Evolutionary conservation across 2,888 invertebrate species (phyloP).

Genomic region (Alentia gelatinosa): DNA sequence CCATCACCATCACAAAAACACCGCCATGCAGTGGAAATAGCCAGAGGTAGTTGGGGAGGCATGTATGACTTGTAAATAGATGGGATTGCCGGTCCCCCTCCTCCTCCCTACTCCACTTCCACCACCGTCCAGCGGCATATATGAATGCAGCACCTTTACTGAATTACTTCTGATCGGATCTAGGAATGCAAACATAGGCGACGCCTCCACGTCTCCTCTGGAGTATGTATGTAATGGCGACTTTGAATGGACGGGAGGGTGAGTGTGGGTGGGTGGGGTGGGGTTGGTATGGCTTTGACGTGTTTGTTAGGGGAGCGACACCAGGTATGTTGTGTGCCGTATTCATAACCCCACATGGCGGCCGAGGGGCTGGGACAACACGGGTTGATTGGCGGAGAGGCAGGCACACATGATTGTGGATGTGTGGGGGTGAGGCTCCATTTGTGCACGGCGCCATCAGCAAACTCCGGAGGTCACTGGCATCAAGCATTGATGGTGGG

Average conservation of each 20-base stretch:
- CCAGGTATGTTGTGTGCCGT: slow-evolving; percentile 16
- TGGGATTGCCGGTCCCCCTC: not conserved
- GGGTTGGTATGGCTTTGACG: too few species aligned
- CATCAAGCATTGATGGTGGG: slow-evolving; percentile 23
- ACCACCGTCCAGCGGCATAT: not conserved
- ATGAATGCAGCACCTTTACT: not conserved
- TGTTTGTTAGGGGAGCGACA: not conserved
- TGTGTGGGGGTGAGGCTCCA: slow-evolving; percentile 20
- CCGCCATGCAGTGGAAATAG: not conserved
- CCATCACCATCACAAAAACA: too few species aligned
- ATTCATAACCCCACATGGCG: not conserved
- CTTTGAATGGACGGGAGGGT: not conserved
- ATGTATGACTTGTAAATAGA: not conserved
- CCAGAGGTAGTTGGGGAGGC: not conserved
- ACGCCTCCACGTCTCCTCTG: not conserved
- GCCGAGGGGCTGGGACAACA: not conserved
- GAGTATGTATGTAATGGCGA: not conserved
- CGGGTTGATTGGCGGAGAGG: not conserved
- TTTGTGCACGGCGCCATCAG: not conserved
- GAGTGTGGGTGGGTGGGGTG: not conserved
- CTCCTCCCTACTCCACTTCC: not conserved
- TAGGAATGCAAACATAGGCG: not conserved
- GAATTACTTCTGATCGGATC: slow-evolving; percentile 22
- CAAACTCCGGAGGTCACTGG: slow-evolving; percentile 19
- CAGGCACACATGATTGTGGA: not conserved